Base-by-base conservation (phyloP, 2,113 vertebrate genomes). In the Phyllostomus hastatus region DNA sequence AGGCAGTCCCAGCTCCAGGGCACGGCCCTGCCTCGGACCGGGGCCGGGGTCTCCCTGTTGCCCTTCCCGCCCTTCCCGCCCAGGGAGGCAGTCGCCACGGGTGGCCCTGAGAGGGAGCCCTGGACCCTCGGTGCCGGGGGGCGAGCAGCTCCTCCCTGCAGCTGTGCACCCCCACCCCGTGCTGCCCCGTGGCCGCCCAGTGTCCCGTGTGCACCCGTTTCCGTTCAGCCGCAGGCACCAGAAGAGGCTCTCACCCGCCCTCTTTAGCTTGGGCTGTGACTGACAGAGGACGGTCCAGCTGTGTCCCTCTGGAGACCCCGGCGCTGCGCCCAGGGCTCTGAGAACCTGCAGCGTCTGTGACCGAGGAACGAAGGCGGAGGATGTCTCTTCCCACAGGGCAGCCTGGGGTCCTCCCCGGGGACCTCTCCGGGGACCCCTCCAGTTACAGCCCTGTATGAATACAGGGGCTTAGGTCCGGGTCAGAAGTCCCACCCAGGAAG, bases 1-100 rank as follows among this genome's bases (percentile, higher is more conserved):
- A 8, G 41, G 54, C 38, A 19, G 52, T 16, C 22, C 35, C 4
- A 4, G 54, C 7, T 5, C 31, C 4, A 0, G 48, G 22, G 10
- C 9, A 48, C 1, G 22, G 15, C 26, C 52, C 10, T 4, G 19
- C 33, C 20, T 43, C 79, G 24, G 82, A 16, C 31, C 31, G 41
- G 31, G 22, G 7, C 46, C 0, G 1, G 2, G 28, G 24, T 38
- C 72, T 28, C 69, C 12, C 46, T 12, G 5, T 3, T 0, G 3
- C 64, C 33, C 46, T 72, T 89, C 15, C 66, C 17, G 1, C 64
- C 33, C 46, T 72, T 89, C 15, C 66, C 14, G 1, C 22, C 46
- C 41, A 24, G 20, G 54, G 46, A 69, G 19, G 59, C 43, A 64
- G 80, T 35, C 61, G 35, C 54, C 8, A 10, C 9, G 1, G 7